phyloP scores from a whole-genome alignment of 2,888 invertebrate genomes.

The Cyclophora punctaria region DNA sequence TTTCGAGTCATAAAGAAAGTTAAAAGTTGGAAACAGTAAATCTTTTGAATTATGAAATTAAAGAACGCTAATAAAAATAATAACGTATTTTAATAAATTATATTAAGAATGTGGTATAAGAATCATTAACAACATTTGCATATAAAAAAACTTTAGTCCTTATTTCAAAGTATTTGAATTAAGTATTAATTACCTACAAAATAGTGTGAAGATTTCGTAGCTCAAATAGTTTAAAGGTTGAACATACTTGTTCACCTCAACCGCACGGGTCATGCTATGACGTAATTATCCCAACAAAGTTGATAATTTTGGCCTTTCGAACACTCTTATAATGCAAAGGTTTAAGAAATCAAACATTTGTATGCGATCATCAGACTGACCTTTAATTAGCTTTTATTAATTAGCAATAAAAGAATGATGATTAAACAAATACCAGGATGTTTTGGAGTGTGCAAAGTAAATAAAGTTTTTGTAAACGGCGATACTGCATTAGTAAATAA shows the following conservation, averaged over 20 bases:
- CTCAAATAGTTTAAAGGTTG: conserved; percentile 55
- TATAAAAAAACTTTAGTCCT: no score
- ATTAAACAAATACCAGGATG: conserved; percentile 6
- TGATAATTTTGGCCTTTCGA: conserved; percentile 34
- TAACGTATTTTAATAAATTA: no score
- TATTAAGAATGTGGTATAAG: no score
- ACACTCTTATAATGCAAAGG: conserved; percentile 22
- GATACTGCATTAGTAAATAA: conserved; percentile 3
- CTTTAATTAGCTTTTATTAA: neutral
- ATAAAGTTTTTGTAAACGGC: conserved; percentile 9
- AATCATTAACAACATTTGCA: no score
- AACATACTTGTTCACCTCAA: conserved; percentile 51
- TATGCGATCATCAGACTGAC: neutral
- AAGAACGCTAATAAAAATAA: no score
- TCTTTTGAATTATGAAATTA: no score
- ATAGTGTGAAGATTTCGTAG: conserved; percentile 21
- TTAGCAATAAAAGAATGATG: conserved; percentile 1
- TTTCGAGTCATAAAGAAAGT: no score
- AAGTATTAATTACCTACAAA: no score
- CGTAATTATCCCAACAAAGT: conserved; percentile 37
- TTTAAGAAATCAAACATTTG: conserved; percentile 17
- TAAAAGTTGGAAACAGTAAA: no score
- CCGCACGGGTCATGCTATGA: conserved; percentile 38
- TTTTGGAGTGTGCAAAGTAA: conserved; percentile 2
- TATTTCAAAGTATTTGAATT: no score